phyloP scores from a whole-genome alignment of 1,140 invertebrate genomes.

The Batillaria attramentaria region DNA sequence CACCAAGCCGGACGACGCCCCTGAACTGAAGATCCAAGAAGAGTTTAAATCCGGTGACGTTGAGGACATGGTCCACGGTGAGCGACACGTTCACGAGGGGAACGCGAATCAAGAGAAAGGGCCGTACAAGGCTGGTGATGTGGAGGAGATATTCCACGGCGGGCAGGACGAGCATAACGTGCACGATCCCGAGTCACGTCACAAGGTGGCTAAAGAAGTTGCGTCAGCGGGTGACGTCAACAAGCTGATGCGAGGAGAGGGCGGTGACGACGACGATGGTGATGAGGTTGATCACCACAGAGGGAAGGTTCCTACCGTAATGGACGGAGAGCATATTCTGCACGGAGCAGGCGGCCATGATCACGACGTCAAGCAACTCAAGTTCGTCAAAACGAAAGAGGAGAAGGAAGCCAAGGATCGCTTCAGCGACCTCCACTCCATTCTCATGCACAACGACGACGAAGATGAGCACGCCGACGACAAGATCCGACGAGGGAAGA shows the following conservation, averaged over 20 bases:
- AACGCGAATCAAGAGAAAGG: neutral
- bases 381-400: constrained; percentile 9
- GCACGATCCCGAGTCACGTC: constrained; percentile 15
- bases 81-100: neutral
- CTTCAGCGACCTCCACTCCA: neutral
- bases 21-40: neutral
- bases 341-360: constrained; percentile 25
- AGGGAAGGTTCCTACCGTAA: neutral
- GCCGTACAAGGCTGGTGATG: constrained; percentile 10
- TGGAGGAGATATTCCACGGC: neutral
- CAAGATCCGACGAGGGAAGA: constrained; percentile 9
- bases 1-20: neutral
- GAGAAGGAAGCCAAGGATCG: neutral
- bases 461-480: neutral
- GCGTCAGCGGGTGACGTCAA: neutral
- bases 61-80: constrained; percentile 23
- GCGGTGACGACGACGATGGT: neutral
- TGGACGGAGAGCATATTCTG: constrained; percentile 19
- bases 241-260: neutral
- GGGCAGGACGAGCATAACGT: neutral
- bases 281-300: neutral
- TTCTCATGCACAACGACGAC: constrained; percentile 20
- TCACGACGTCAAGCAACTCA: constrained; percentile 25
- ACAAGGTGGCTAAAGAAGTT: neutral
- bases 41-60: constrained; percentile 17